A percentile compares a stretch with the other conserved stretches of the same genome.
phyloP scores from a whole-genome alignment of 2,888 invertebrate genomes.

The Eurytoma adleriae region DNA sequence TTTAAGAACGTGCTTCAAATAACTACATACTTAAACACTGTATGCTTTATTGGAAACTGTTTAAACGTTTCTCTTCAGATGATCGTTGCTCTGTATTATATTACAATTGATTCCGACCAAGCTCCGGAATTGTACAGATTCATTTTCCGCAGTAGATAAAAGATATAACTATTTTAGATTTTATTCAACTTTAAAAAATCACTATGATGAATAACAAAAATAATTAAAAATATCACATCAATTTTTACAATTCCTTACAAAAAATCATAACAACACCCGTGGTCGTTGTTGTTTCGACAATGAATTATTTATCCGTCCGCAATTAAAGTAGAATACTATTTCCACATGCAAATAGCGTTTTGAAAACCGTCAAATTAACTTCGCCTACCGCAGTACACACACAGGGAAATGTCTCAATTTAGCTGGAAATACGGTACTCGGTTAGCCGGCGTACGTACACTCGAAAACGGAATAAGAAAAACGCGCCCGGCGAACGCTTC shows the following conservation, averaged over 20 bases:
- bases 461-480: slow-evolving; percentile 45
- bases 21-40: background rate
- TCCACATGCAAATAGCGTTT: slow-evolving; percentile 31
- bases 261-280: too few species aligned
- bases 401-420: slow-evolving; percentile 49
- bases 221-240: too few species aligned
- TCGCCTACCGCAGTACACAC: background rate
- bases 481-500: slow-evolving; percentile 14
- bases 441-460: background rate
- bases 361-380: slow-evolving; percentile 49
- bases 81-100: too few species aligned
- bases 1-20: slow-evolving; percentile 11
- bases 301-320: slow-evolving; percentile 35
- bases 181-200: too few species aligned
- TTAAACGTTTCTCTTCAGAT: too few species aligned
- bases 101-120: too few species aligned
- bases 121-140: too few species aligned
- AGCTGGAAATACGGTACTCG: slow-evolving; percentile 47
- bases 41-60: too few species aligned
- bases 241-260: too few species aligned
- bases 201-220: too few species aligned
- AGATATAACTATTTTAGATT: too few species aligned
- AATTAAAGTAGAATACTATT: slow-evolving; percentile 12
- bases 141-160: too few species aligned
- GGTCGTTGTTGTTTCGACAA: background rate